These are phyloP conservation scores for Eulacestoma nigropectus DNA, from an alignment of 2,113 vertebrate species.

Conservation along the genomic window DNA sequence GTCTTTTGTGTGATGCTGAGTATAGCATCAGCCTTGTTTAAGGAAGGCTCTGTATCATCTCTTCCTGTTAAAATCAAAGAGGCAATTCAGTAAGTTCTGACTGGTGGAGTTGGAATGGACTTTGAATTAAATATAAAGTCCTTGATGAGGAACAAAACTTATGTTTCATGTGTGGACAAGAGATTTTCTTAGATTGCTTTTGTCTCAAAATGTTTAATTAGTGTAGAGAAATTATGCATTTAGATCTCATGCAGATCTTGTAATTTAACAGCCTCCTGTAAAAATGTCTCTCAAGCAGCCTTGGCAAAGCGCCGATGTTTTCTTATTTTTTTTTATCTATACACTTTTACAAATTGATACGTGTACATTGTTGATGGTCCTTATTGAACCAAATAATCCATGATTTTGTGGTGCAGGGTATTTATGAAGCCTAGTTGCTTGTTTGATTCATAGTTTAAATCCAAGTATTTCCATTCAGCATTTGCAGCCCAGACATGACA, in stretches of 20 bases:
- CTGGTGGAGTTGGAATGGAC: not conserved
- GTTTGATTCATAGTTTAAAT: not conserved
- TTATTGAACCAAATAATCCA: not conserved
- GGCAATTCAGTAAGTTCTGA: not conserved
- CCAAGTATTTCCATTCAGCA: not conserved
- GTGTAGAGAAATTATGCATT: not conserved
- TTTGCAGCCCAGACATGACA: not conserved
- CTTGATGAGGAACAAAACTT: not conserved
- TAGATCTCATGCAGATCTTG: not conserved
- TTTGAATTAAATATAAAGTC: not conserved
- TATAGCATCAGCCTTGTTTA: slow-evolving; percentile 33
- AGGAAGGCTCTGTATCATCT: not conserved
- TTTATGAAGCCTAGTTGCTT: not conserved
- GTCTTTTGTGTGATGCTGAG: slow-evolving; percentile 21
- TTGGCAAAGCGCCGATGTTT: not conserved
- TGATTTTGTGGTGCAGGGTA: not conserved
- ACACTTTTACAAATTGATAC: not conserved
- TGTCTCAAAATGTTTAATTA: not conserved
- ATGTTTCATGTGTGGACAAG: not conserved
- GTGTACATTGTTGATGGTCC: not conserved
- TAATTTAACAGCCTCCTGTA: not conserved
- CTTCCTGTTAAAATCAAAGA: slow-evolving; percentile 21
- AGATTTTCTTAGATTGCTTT: not conserved
- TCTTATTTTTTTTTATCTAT: not conserved
- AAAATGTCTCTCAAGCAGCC: not conserved